Percentiles rank a stretch among this genome's conserved stretches.
phyloP scores from a whole-genome alignment of 2,797 vertebrate species.

The Clarias platycephalus region DNA sequence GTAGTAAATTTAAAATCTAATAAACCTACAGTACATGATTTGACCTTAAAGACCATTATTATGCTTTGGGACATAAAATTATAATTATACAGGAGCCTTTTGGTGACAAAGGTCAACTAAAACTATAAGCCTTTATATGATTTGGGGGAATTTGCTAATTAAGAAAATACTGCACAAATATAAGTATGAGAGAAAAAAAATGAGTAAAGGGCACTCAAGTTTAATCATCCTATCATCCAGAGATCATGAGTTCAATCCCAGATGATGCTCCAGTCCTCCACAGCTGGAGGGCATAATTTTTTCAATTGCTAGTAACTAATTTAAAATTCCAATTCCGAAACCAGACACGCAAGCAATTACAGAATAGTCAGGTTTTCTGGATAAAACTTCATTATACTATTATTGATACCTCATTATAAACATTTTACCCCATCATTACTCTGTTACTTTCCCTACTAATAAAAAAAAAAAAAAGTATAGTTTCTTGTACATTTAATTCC shows the following conservation, averaged over 20 bases:
- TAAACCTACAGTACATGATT: not conserved
- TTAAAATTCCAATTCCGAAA: not conserved
- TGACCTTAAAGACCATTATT: not conserved
- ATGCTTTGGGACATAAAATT: not conserved
- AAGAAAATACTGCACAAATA: too few relatives aligned
- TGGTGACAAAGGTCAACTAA: not conserved
- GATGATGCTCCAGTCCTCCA: too few relatives aligned
- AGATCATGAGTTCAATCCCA: too few relatives aligned
- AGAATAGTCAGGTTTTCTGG: not conserved
- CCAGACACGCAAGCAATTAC: not conserved
- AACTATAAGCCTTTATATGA: not conserved
- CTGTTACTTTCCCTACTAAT: not conserved
- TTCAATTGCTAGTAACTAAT: not conserved
- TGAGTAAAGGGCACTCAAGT: too few relatives aligned
- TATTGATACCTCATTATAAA: not conserved
- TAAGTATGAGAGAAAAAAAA: too few relatives aligned
- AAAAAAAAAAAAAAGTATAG: not conserved
- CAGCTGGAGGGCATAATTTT: not conserved
- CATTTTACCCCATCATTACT: not conserved
- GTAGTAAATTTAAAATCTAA: not conserved
- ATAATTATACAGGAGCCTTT: not conserved
- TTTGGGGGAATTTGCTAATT: too few relatives aligned
- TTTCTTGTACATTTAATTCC: too few relatives aligned
- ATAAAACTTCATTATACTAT: not conserved
- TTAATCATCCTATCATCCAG: too few relatives aligned